Percentiles rank a stretch among this genome's conserved stretches.
Evolutionary conservation across 2,888 invertebrate species (phyloP).

Genomic region (Escarpia spicata): DNA sequence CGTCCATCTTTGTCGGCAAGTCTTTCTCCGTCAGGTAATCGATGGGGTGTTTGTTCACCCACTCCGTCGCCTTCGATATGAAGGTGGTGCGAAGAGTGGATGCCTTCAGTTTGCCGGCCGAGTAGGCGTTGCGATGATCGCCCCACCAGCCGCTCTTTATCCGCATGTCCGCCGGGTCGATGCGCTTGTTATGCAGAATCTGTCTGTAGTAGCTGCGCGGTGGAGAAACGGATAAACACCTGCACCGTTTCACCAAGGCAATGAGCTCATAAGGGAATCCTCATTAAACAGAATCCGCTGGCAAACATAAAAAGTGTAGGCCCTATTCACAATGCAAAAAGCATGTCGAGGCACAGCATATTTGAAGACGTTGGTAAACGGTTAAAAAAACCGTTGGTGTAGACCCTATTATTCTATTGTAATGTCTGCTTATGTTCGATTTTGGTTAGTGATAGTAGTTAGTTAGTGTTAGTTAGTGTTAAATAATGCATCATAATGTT

Average conservation of each 20-base stretch:
- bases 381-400: too few relatives aligned
- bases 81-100: slow-evolving; percentile 38
- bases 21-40: slow-evolving; percentile 23
- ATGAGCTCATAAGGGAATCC: too few relatives aligned
- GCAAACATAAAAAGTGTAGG: too few relatives aligned
- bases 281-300: too few relatives aligned
- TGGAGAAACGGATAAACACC: not conserved
- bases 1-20: slow-evolving; percentile 38
- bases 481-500: too few relatives aligned
- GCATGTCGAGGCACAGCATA: too few relatives aligned
- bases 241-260: not conserved
- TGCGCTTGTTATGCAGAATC: slow-evolving; percentile 42
- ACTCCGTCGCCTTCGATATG: slow-evolving; percentile 39
- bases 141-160: slow-evolving; percentile 50
- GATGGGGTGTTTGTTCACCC: slow-evolving; percentile 34
- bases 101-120: slow-evolving; percentile 45
- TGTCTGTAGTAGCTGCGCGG: slow-evolving; percentile 39
- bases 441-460: too few relatives aligned
- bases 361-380: too few relatives aligned
- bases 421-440: too few relatives aligned
- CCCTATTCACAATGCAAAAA: too few relatives aligned
- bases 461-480: too few relatives aligned
- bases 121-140: slow-evolving; percentile 42
- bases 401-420: too few relatives aligned
- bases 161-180: slow-evolving; percentile 44